These are phyloP conservation scores for Pasiphila rectangulata DNA, from an alignment of 2,888 invertebrate genomes.

Conservation along the genomic window DNA sequence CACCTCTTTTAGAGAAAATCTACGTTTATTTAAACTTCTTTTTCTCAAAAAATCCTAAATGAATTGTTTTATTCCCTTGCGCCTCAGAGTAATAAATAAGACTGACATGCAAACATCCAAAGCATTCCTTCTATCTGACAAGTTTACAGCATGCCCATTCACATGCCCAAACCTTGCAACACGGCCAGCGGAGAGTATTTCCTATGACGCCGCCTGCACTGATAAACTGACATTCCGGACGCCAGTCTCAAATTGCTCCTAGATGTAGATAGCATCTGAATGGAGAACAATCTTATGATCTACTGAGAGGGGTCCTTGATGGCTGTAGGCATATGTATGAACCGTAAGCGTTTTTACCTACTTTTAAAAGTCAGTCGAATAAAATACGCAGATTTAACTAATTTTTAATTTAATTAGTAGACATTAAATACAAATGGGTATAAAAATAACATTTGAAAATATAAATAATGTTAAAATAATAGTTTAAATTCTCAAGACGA, in stretches of 20 bases:
- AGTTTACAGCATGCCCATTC: slow-evolving; percentile 54
- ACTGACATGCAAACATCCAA: slow-evolving; percentile 43
- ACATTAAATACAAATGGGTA: no score
- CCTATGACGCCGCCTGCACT: slow-evolving; percentile 41
- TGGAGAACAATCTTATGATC: slow-evolving; percentile 48
- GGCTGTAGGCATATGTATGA: background rate
- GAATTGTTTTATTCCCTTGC: background rate
- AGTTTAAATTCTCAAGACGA: no score
- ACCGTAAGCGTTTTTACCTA: no score
- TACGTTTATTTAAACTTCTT: no score
- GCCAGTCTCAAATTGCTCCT: slow-evolving; percentile 59
- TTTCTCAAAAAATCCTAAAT: no score
- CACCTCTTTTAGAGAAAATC: no score
- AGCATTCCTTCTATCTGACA: slow-evolving; percentile 45
- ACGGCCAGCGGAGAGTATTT: slow-evolving; percentile 41
- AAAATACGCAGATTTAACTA: no score
- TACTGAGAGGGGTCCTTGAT: slow-evolving; percentile 3
- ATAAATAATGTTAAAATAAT: no score
- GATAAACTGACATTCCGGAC: slow-evolving; percentile 53
- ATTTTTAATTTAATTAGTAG: no score
- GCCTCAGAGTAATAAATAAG: background rate
- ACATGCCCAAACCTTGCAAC: slow-evolving; percentile 53
- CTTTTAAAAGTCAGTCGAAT: no score
- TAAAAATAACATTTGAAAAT: no score
- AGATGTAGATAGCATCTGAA: slow-evolving; percentile 51